Evolutionary conservation across 2,797 vertebrate genomes (phyloP), one percentile per base, ranked within the genome.

Genomic region (Bovichtus diacanthus): DNA sequence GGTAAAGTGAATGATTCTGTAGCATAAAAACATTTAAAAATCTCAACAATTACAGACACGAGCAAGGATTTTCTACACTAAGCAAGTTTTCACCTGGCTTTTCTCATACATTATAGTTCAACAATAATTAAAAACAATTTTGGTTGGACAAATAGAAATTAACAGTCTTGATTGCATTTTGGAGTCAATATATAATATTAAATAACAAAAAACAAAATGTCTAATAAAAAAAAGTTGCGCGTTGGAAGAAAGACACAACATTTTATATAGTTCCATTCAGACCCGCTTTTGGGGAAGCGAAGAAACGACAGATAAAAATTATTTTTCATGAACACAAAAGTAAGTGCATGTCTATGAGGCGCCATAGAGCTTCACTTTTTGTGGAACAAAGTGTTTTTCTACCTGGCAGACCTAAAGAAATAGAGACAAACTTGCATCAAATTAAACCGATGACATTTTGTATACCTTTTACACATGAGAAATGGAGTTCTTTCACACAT

Each of bases 101-200:
- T 89, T 95, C 92, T 92, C 90, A 94, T 92, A 95, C 95, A 95
- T 94, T 88, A 94, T 90, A 94, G 84, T 88, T 90, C 85, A 91
- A 94, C 92, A 95, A 93, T 91, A 94, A 95, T 94, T 93, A 93
- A 90, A 90, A 94, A 95, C 85, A 86, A 95, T 95, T 96, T 95
- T 95, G 95, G 94, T 95, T 95, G 94, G 94, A 96, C 94, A 96
- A 93, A 95, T 94, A 95, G 88, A 95, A 96, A 95, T 96, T 93
- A 96, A 96, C 95, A 96, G 95, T 96, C 94, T 95, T 95, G 95
- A 96, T 95, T 96, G 95, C 95, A 95, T 95, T 95, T 95, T 93
- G 94, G 94, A 96, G 93, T 95, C 90, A 93, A 94, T 93, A 94
- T 93, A 93, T 91, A 94, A 94, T 93, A 94, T 96, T 96, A 95